Evolutionary conservation across 2,888 invertebrate genomes (phyloP).

Genomic region (Oxytorus armatus): DNA sequence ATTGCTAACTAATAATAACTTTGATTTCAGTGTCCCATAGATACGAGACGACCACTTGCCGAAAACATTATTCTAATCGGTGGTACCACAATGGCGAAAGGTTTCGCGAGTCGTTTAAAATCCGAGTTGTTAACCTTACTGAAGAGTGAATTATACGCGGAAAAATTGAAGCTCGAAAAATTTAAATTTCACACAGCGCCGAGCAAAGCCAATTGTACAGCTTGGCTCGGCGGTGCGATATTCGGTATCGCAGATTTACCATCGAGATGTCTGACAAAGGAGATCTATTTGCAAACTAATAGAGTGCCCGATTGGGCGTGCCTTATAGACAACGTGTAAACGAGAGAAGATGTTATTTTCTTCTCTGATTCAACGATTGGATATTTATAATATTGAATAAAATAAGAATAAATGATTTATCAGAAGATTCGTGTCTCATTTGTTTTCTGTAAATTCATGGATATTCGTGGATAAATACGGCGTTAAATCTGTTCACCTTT

Average conservation of each 20-base stretch:
- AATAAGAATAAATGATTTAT: slow-evolving; percentile 53
- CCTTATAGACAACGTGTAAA: slow-evolving; percentile 85
- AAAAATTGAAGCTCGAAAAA: slow-evolving; percentile 87
- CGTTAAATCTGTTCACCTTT: no score
- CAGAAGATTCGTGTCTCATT: slow-evolving; percentile 58
- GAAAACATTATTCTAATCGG: slow-evolving; percentile 95
- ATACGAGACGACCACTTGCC: slow-evolving; percentile 91
- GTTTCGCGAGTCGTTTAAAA: slow-evolving; percentile 92
- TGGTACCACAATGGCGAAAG: slow-evolving; percentile 93
- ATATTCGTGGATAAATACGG: slow-evolving; percentile 33
- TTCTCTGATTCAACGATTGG: not conserved
- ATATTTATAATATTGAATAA: slow-evolving; percentile 33
- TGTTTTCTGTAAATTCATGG: slow-evolving; percentile 21
- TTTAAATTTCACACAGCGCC: slow-evolving; percentile 94
- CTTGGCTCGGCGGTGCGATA: slow-evolving; percentile 95
- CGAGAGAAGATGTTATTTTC: not conserved
- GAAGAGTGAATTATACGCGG: slow-evolving; percentile 87
- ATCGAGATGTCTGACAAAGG: slow-evolving; percentile 90
- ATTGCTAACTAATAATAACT: slow-evolving; percentile 40
- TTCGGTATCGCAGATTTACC: slow-evolving; percentile 91
- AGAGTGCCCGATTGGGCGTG: slow-evolving; percentile 94
- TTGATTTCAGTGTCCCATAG: slow-evolving; percentile 90
- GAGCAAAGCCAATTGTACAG: slow-evolving; percentile 92
- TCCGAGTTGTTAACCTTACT: slow-evolving; percentile 90
- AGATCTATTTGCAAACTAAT: slow-evolving; percentile 89